Evolutionary conservation across 2,113 vertebrate genomes (phyloP).

Genomic region (Baryphthengus martii): DNA sequence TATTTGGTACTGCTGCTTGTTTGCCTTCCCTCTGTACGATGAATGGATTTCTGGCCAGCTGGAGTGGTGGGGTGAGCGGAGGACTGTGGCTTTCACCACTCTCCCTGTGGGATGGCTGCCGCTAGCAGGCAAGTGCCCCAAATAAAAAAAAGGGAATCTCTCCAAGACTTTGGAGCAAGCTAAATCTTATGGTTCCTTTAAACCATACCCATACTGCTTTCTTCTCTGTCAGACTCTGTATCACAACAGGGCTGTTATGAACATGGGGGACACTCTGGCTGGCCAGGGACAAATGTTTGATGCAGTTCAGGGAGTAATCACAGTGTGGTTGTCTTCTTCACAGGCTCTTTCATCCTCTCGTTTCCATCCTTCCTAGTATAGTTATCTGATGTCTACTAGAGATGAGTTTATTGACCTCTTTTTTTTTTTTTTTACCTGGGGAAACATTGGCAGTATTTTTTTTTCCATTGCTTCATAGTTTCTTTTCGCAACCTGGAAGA

Average conservation of each 20-base stretch:
- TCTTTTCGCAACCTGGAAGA: neutral
- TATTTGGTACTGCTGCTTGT: neutral
- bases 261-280: accelerated
- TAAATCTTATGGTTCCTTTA: neutral
- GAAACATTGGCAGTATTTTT: neutral
- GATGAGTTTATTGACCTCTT: neutral
- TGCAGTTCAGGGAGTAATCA: neutral
- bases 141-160: neutral
- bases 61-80: accelerated
- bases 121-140: neutral
- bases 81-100: neutral
- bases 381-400: neutral
- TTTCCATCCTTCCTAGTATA: neutral
- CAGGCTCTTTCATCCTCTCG: neutral
- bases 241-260: accelerated
- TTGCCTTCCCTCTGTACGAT: neutral
- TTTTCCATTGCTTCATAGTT: neutral
- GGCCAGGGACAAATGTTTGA: neutral
- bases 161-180: neutral
- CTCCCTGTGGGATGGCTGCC: accelerated
- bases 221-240: accelerated
- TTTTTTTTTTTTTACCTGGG: neutral
- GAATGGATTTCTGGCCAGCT: neutral
- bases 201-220: accelerated
- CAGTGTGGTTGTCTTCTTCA: neutral